Conservation (phyloP, 2,113 vertebrate species). For the Xyliphius kryptos region DNA sequence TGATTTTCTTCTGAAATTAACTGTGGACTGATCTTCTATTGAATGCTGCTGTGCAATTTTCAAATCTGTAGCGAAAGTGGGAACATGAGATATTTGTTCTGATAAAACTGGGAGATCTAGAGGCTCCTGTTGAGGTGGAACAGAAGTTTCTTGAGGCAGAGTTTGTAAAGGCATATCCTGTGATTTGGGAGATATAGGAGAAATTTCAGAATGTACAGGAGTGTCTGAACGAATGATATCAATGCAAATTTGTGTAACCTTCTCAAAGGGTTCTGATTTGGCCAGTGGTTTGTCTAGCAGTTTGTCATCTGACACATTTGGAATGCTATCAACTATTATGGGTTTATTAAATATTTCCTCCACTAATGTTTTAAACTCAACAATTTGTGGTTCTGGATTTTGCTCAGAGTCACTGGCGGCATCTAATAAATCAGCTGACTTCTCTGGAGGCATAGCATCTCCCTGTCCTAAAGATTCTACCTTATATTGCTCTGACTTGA, state of each 20-base stretch:
- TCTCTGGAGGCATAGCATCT: not conserved
- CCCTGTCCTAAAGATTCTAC: slow-evolving; percentile 6
- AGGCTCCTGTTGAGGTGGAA: slow-evolving; percentile 18
- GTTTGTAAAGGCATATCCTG: slow-evolving; percentile 23
- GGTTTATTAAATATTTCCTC: slow-evolving; percentile 7
- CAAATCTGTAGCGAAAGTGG: not conserved
- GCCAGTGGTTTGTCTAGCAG: slow-evolving; percentile 2
- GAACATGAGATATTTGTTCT: slow-evolving; percentile 15
- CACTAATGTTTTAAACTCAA: slow-evolving; percentile 14
- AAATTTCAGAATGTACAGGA: slow-evolving; percentile 1
- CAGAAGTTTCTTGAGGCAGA: slow-evolving; percentile 18
- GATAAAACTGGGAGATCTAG: slow-evolving; percentile 19
- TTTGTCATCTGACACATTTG: not conserved
- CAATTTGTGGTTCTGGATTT: slow-evolving; percentile 23
- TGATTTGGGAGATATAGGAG: too few species aligned
- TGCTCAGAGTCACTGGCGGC: slow-evolving; percentile 5
- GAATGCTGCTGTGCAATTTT: slow-evolving; percentile 33
- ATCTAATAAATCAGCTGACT: not conserved
- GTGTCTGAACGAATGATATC: slow-evolving; percentile 1
- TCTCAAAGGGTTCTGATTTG: not conserved
- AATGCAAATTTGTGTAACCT: slow-evolving; percentile 2
- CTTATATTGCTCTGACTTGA: slow-evolving; percentile 29
- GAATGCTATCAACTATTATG: not conserved
- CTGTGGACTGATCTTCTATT: slow-evolving; percentile 48
- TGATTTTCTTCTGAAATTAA: slow-evolving; percentile 57